Evolutionary conservation across 1,140 invertebrate species (phyloP).

Genomic region (Pogonus chalceus): DNA sequence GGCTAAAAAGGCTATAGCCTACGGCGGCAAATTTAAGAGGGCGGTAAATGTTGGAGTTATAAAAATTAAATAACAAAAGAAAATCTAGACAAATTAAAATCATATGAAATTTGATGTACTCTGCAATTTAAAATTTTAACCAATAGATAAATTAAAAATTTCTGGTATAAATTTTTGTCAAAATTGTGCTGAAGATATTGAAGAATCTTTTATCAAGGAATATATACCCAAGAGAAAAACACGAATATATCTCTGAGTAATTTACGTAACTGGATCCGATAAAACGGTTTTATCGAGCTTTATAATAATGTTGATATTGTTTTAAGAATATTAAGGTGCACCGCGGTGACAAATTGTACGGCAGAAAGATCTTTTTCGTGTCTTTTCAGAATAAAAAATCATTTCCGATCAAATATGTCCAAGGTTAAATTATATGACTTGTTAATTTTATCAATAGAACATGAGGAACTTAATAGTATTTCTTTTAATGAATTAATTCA

Average conservation of each 20-base stretch:
- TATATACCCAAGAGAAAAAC: not conserved
- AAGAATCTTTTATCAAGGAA: not conserved
- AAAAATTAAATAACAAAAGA: too few species aligned
- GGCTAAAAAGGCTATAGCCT: too few species aligned
- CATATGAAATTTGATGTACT: too few species aligned
- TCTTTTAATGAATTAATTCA: constrained; percentile 3
- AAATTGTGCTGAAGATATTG: not conserved
- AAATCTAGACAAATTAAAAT: too few species aligned
- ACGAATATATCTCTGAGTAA: not conserved
- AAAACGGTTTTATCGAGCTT: not conserved
- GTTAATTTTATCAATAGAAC: constrained; percentile 5
- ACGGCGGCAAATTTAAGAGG: too few species aligned
- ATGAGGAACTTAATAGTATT: not conserved
- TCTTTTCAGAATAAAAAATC: constrained; percentile 9
- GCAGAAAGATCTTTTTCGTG: constrained; percentile 14
- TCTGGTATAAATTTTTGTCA: too few species aligned
- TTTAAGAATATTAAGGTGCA: constrained; percentile 9
- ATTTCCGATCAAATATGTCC: not conserved
- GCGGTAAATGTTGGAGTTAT: too few species aligned
- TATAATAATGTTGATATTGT: constrained; percentile 11
- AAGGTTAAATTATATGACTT: not conserved
- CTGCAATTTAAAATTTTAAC: too few species aligned
- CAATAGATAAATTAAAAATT: too few species aligned
- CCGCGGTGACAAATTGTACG: constrained; percentile 12
- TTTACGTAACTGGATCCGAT: not conserved